Evolutionary conservation across 2,888 invertebrate species (phyloP).

Genomic region (Agriopis leucophaearia): DNA sequence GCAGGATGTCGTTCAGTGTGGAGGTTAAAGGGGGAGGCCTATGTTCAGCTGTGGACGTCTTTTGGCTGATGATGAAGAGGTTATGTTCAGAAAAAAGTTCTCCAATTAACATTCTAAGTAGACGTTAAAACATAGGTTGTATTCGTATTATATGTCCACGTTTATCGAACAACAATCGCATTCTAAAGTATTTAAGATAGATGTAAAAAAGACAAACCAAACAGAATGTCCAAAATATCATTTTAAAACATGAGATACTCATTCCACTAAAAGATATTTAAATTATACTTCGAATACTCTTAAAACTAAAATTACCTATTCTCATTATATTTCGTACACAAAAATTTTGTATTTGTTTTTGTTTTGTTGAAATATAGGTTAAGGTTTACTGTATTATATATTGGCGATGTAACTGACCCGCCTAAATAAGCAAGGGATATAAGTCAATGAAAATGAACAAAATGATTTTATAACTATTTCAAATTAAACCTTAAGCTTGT

Average conservation of each 20-base stretch:
- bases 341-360: slow-evolving; percentile 51
- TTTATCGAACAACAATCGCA: slow-evolving; percentile 21
- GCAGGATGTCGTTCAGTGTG: too few species aligned
- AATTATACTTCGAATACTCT: slow-evolving; percentile 20
- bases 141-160: slow-evolving; percentile 13
- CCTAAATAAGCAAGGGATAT: slow-evolving; percentile 9
- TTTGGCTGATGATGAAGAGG: neutral
- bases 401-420: slow-evolving; percentile 18
- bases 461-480: neutral
- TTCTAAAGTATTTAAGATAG: slow-evolving; percentile 32
- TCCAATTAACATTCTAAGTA: slow-evolving; percentile 8
- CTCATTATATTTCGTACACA: slow-evolving; percentile 18
- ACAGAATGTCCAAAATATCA: slow-evolving; percentile 4
- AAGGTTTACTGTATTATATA: slow-evolving; percentile 3
- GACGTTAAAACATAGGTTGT: slow-evolving; percentile 24
- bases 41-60: neutral
- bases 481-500: neutral
- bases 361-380: slow-evolving; percentile 52
- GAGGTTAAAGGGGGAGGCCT: neutral
- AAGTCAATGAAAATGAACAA: neutral
- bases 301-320: neutral
- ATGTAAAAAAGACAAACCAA: slow-evolving; percentile 1
- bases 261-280: slow-evolving; percentile 19
- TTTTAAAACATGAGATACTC: slow-evolving; percentile 11
- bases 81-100: neutral